Evolutionary conservation across 2,113 vertebrate species (phyloP).

Genomic region (Salvelinus fontinalis): DNA sequence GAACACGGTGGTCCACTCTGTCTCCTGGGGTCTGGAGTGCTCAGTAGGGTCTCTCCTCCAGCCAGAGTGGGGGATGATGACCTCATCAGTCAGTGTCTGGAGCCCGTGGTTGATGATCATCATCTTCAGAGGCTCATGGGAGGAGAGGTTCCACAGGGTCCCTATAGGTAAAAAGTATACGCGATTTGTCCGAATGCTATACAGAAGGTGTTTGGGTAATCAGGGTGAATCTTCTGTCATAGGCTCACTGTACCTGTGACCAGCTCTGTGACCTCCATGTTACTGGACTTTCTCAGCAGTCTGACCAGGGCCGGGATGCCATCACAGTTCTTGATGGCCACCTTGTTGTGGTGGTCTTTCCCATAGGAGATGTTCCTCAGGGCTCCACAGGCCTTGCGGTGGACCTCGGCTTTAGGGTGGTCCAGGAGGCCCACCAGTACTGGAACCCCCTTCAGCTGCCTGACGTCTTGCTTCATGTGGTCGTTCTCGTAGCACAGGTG

Average conservation of each 20-base stretch:
- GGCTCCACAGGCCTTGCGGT: constrained; percentile 93
- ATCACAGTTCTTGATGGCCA: constrained; percentile 92
- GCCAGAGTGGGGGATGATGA: constrained; percentile 94
- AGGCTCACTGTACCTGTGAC: constrained; percentile 84
- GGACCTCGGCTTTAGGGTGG: constrained; percentile 89
- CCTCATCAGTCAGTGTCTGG: constrained; percentile 92
- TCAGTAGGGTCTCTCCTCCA: constrained; percentile 89
- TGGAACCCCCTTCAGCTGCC: constrained; percentile 89
- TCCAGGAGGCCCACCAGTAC: constrained; percentile 89
- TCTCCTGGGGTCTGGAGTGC: constrained; percentile 84
- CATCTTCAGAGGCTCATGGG: constrained; percentile 96
- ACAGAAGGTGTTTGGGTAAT: not conserved
- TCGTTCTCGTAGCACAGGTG: constrained; percentile 98
- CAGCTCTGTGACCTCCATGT: constrained; percentile 91
- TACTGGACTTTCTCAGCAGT: constrained; percentile 85
- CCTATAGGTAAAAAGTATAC: constrained; percentile 43
- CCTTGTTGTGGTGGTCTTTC: constrained; percentile 92
- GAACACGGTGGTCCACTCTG: constrained; percentile 94
- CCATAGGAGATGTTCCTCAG: constrained; percentile 94
- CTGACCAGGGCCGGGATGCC: constrained; percentile 91
- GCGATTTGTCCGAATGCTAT: not conserved
- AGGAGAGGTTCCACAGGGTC: constrained; percentile 93
- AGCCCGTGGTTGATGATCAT: constrained; percentile 92
- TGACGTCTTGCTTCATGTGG: constrained; percentile 89
- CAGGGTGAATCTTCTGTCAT: not conserved